These are phyloP conservation scores for Bactericera cockerelli DNA, from an alignment of 1,140 invertebrate species.

Conservation along the genomic window DNA sequence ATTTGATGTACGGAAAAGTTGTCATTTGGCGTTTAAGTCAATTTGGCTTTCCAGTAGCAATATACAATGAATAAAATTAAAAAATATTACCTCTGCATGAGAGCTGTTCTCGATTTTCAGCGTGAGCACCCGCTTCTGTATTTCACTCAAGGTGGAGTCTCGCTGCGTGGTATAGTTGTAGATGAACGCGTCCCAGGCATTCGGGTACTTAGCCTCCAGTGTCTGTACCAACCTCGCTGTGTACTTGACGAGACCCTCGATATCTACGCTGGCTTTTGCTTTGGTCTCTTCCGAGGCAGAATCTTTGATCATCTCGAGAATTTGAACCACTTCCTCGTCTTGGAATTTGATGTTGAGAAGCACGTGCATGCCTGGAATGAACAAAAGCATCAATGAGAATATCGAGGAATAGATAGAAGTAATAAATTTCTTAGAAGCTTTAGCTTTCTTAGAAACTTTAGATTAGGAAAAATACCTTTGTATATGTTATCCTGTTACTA, in stretches of 20 bases:
- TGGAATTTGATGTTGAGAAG: conserved; percentile 5
- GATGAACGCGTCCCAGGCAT: neutral
- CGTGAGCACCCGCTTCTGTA: neutral
- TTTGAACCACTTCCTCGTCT: neutral
- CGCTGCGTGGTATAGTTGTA: neutral
- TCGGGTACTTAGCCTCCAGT: neutral
- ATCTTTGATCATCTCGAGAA: neutral
- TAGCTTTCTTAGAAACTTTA: too few relatives aligned
- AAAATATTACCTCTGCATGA: neutral
- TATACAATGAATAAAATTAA: too few relatives aligned
- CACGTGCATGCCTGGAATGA: neutral
- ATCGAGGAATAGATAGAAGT: too few relatives aligned
- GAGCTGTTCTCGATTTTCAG: neutral
- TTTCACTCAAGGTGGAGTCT: neutral
- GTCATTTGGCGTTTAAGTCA: too few relatives aligned
- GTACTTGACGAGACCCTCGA: neutral
- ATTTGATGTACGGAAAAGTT: too few relatives aligned
- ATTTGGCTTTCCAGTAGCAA: too few relatives aligned
- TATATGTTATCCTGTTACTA: too few relatives aligned
- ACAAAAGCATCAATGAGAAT: neutral
- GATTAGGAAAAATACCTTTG: too few relatives aligned
- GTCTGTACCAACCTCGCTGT: neutral
- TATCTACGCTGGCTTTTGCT: neutral
- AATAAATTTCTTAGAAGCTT: too few relatives aligned
- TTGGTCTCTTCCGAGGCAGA: neutral